Conservation (phyloP, 1,140 invertebrate genomes). For the Hyles euphorbiae region DNA sequence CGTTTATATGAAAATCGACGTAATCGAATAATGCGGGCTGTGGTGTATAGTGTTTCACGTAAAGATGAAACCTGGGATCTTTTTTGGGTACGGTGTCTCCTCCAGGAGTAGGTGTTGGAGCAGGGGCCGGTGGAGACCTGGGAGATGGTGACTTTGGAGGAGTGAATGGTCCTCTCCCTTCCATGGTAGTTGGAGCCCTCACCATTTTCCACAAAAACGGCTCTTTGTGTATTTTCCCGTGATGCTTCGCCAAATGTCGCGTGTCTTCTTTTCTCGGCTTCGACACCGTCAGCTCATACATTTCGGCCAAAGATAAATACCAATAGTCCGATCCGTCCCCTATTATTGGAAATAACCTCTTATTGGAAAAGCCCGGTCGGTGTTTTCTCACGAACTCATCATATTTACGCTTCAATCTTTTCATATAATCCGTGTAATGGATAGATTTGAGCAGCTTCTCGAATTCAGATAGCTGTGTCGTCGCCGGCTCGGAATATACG, state of each 20-base stretch:
- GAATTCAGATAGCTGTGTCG: constrained; percentile 58
- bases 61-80: constrained; percentile 60
- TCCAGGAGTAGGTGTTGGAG: constrained; percentile 26
- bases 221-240: constrained; percentile 46
- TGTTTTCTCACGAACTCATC: constrained; percentile 57
- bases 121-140: constrained; percentile 21
- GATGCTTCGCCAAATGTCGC: constrained; percentile 45
- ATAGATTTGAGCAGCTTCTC: constrained; percentile 68
- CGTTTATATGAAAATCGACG: constrained; percentile 65
- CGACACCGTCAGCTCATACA: constrained; percentile 57
- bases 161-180: constrained; percentile 49
- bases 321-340: constrained; percentile 66
- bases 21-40: constrained; percentile 63
- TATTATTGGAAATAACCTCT: constrained; percentile 62
- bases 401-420: constrained; percentile 60
- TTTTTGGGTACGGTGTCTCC: constrained; percentile 24
- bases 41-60: constrained; percentile 58
- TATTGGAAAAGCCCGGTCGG: constrained; percentile 53
- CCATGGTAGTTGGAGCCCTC: constrained; percentile 20
- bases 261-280: constrained; percentile 29
- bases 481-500: constrained; percentile 57
- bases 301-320: constrained; percentile 65
- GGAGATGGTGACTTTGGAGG: constrained; percentile 17
- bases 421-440: constrained; percentile 68
- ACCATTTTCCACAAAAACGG: constrained; percentile 61